Evolutionary conservation across 2,113 vertebrate species (phyloP).

Genomic region (Oreochromis niloticus): DNA sequence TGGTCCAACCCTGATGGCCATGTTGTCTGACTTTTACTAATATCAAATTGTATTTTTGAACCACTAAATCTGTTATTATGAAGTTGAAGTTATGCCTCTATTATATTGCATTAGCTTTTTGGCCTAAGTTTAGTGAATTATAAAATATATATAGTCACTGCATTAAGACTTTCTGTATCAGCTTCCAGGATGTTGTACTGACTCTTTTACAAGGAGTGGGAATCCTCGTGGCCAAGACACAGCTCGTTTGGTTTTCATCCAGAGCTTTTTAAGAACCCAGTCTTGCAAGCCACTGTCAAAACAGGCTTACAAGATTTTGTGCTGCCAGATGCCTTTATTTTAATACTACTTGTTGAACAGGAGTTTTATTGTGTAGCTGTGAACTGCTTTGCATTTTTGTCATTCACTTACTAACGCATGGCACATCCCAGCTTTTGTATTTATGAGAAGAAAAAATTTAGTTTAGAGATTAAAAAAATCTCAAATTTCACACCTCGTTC

Average conservation of each 20-base stretch:
- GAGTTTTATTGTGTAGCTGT: neutral
- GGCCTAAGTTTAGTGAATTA: neutral
- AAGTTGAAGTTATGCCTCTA: neutral
- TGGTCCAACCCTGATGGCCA: neutral
- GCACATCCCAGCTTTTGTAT: neutral
- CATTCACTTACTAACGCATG: neutral
- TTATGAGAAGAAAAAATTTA: neutral
- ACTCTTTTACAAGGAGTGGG: neutral
- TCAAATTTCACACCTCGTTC: neutral
- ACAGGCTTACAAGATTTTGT: neutral
- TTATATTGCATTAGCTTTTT: neutral
- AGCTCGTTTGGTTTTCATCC: neutral
- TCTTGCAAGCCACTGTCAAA: neutral
- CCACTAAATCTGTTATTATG: neutral
- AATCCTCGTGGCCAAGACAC: too few species aligned
- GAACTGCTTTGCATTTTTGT: neutral
- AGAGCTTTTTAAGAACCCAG: neutral
- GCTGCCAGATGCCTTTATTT: neutral
- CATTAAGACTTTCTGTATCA: neutral
- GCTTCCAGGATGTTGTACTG: neutral
- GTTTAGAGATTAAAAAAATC: neutral
- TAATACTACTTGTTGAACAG: neutral
- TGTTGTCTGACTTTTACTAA: neutral
- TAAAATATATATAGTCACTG: neutral
- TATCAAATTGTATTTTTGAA: neutral